phyloP scores from a whole-genome alignment of 2,797 vertebrate species.

The Sebastes alutus region DNA sequence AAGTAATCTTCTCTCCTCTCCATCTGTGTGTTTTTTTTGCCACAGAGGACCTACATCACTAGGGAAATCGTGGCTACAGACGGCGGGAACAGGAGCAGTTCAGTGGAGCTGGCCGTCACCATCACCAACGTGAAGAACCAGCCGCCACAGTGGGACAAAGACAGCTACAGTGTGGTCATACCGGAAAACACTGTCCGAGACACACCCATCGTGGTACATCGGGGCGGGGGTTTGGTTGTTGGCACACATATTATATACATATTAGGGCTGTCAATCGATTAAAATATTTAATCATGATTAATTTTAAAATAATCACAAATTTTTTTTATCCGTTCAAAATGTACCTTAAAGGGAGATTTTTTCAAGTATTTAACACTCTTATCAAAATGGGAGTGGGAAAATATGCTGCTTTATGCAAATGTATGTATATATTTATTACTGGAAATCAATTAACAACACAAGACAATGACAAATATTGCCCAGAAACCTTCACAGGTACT shows the following conservation, averaged over 20 bases:
- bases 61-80: constrained; percentile 86
- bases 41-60: constrained; percentile 86
- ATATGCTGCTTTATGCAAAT: too few relatives aligned
- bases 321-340: too few relatives aligned
- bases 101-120: constrained; percentile 85
- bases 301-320: too few relatives aligned
- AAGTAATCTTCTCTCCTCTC: background rate
- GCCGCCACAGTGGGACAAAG: constrained; percentile 89
- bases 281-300: too few relatives aligned
- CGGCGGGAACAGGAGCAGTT: constrained; percentile 87
- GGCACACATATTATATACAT: background rate
- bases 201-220: constrained; percentile 81
- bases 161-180: constrained; percentile 86
- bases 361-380: too few relatives aligned
- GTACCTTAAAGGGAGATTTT: too few relatives aligned
- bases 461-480: too few relatives aligned
- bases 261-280: too few relatives aligned
- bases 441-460: too few relatives aligned
- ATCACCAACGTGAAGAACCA: constrained; percentile 89
- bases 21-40: background rate
- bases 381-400: too few relatives aligned
- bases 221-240: background rate
- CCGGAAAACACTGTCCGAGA: constrained; percentile 86
- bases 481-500: too few relatives aligned
- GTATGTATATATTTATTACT: too few relatives aligned